Evolutionary conservation across 2,888 invertebrate genomes (phyloP), one percentile per base, ranked within the genome.

Genomic region (Glaucopsyche alexis): DNA sequence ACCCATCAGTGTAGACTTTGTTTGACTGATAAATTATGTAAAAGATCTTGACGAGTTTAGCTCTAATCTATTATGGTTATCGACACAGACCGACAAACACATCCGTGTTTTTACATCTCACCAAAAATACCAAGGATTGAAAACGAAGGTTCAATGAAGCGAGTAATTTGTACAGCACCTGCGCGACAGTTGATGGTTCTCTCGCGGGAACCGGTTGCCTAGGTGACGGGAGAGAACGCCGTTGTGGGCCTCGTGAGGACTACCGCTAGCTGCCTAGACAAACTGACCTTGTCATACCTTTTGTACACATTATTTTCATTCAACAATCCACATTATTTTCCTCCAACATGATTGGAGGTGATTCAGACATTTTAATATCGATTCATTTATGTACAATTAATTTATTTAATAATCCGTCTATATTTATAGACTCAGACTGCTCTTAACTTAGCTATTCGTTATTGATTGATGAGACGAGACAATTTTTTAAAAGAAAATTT

Each of bases 251-350:
- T 29, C 60, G 13, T 29, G 60, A 60, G 60, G 29, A 60, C 60
- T 60, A 60, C 60, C 29, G 60, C 60, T 38, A 29, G 29, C 29
- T 29, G 29, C 29, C 29, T 29, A 60, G 29, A 60, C 29, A 60
- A 60, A 60, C 29, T 60, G 60, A 60, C 60, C 60, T 60, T 29
- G 60, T 38, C 60, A 60, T 60, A 60, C 14, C 29, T 60, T 2
- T 29, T 38, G 60, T 38, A 60, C 60, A 29, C 29, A 60, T 60
- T 13, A 7, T 60, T 60, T 60, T 29, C 13, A n/a, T n/a, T n/a
- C n/a, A n/a, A n/a, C n/a, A n/a, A n/a, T n/a, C n/a, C 60, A 29
- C 29, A 60, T 60, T 13, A 7, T 60, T 60, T 60, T 29, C 13
- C n/a, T n/a, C n/a, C n/a, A n/a, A 29, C 19, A 60, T 60, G 29